A percentile compares a stretch with the other conserved stretches of the same genome.
These are phyloP conservation scores for Melanchra persicariae DNA, from an alignment of 2,888 invertebrate genomes.

Conservation along the genomic window DNA sequence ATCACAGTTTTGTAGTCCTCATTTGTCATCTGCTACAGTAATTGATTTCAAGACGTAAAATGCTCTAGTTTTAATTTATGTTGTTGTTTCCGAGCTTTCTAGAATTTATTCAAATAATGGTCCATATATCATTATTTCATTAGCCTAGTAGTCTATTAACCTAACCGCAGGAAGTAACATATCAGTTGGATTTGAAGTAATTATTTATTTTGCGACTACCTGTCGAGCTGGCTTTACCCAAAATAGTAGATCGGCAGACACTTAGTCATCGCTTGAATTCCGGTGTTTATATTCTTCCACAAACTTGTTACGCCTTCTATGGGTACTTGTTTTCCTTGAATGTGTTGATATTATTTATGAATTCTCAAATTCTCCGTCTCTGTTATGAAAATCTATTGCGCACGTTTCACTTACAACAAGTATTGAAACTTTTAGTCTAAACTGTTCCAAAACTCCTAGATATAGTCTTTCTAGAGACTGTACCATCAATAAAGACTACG, in stretches of 20 bases:
- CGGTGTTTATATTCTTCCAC: slow-evolving; percentile 55
- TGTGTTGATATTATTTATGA: slow-evolving; percentile 34
- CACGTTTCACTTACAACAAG: neutral
- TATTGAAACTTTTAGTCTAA: neutral
- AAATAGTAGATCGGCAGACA: slow-evolving; percentile 55
- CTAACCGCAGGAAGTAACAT: slow-evolving; percentile 60
- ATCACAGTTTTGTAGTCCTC: slow-evolving; percentile 46
- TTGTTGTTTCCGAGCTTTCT: slow-evolving; percentile 48
- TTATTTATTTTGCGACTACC: slow-evolving; percentile 55
- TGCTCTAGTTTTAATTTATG: slow-evolving; percentile 56
- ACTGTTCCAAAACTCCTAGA: neutral
- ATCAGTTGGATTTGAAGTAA: slow-evolving; percentile 51
- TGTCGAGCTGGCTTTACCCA: slow-evolving; percentile 51
- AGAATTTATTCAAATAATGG: slow-evolving; percentile 54
- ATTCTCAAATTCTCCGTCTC: slow-evolving; percentile 29
- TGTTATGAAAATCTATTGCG: slow-evolving; percentile 24
- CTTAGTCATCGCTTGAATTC: slow-evolving; percentile 59
- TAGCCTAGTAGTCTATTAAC: slow-evolving; percentile 48
- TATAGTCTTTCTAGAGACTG: neutral
- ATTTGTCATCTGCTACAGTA: slow-evolving; percentile 59
- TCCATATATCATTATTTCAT: slow-evolving; percentile 56
- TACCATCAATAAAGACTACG: neutral
- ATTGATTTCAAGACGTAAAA: slow-evolving; percentile 59
- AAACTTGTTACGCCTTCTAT: slow-evolving; percentile 57
- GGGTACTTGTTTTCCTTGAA: slow-evolving; percentile 58